These are phyloP conservation scores for Charadrius vociferus DNA, from an alignment of 2,113 vertebrate genomes.

Conservation along the genomic window DNA sequence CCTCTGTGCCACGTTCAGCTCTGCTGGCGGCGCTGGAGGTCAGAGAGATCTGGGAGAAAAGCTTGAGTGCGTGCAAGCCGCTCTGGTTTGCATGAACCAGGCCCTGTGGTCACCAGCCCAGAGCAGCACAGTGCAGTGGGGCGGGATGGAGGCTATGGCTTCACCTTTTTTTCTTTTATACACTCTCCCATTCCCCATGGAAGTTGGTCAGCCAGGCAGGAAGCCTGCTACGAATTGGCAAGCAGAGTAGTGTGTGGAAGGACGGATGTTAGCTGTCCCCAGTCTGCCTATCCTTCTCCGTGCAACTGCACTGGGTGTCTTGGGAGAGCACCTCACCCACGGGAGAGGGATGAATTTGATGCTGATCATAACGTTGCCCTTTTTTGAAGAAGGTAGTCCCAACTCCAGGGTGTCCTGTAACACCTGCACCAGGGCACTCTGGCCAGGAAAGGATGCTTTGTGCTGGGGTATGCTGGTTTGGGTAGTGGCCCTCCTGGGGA, in stretches of 20 bases:
- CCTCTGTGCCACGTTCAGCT: neutral
- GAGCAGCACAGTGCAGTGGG: neutral
- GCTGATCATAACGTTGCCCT: neutral
- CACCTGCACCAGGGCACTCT: neutral
- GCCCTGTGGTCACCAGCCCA: neutral
- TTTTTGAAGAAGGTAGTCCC: neutral
- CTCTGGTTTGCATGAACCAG: neutral
- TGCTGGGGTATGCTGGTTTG: neutral
- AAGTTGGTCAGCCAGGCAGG: neutral
- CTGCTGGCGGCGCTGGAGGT: neutral
- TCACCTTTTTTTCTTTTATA: neutral
- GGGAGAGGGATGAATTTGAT: neutral
- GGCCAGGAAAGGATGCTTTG: neutral
- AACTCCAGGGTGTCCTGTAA: neutral
- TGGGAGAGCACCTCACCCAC: neutral
- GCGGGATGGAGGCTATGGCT: neutral
- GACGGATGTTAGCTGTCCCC: neutral
- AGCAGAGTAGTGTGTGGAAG: neutral
- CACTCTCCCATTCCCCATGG: neutral
- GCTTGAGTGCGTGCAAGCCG: rapidly evolving
- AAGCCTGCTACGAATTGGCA: rapidly evolving
- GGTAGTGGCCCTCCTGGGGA: neutral
- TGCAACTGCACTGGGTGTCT: neutral
- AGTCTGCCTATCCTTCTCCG: neutral
- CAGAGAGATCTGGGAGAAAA: neutral